phyloP scores from a whole-genome alignment of 2,113 vertebrate genomes.

The Nothoprocta perdicaria region DNA sequence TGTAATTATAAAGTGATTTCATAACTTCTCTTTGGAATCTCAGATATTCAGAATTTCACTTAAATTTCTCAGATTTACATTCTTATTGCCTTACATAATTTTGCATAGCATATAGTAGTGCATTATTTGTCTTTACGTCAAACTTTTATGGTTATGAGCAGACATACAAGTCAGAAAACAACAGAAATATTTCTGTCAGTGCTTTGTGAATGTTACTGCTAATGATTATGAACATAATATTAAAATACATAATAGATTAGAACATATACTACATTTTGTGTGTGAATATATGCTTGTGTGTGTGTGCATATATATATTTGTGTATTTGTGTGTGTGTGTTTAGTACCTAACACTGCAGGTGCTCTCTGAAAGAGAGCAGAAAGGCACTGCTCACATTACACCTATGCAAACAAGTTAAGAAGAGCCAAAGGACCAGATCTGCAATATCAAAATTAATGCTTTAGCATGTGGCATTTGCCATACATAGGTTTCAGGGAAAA shows the following conservation, averaged over 20 bases:
- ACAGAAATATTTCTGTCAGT: not conserved
- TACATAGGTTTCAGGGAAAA: not conserved
- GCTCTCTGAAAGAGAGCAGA: not conserved
- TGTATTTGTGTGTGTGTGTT: not conserved
- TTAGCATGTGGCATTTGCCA: not conserved
- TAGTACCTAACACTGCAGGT: not conserved
- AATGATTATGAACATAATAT: not conserved
- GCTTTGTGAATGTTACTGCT: not conserved
- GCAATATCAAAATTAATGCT: too few species aligned
- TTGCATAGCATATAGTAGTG: not conserved
- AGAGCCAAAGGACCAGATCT: not conserved
- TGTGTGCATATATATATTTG: too few species aligned
- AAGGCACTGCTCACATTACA: rapidly evolving
- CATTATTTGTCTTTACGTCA: not conserved
- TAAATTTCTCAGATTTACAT: not conserved
- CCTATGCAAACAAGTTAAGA: not conserved
- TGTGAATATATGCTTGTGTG: not conserved
- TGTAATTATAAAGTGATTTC: not conserved
- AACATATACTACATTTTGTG: too few species aligned
- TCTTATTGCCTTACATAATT: not conserved
- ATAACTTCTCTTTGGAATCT: not conserved
- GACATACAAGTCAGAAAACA: not conserved
- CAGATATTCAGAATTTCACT: not conserved
- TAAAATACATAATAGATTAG: not conserved
- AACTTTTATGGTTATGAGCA: not conserved